phyloP scores from a whole-genome alignment of 1,140 invertebrate genomes.

The Temnothorax curvispinosus region DNA sequence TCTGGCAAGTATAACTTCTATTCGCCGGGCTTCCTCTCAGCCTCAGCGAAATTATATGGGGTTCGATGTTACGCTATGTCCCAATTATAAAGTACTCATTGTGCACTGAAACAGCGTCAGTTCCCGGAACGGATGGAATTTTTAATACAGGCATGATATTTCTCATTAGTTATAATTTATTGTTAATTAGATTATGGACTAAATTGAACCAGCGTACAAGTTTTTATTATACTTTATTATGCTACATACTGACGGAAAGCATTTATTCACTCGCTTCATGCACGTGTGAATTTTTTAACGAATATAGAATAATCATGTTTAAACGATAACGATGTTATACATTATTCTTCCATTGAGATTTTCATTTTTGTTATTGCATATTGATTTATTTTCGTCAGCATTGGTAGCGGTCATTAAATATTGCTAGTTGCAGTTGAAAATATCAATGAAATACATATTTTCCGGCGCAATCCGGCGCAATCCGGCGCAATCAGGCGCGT shows the following conservation, averaged over 20 bases:
- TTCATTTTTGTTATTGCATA: not conserved
- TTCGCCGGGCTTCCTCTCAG: conserved; percentile 27
- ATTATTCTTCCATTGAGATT: not conserved
- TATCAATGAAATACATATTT: not conserved
- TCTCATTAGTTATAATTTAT: conserved; percentile 53
- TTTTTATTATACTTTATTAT: conserved; percentile 21
- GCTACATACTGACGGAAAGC: not conserved
- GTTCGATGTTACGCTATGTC: conserved; percentile 57
- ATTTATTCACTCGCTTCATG: conserved; percentile 1
- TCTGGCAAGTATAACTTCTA: conserved; percentile 49
- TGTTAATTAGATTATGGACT: conserved; percentile 41
- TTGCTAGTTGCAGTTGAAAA: not conserved
- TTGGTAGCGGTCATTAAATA: not conserved
- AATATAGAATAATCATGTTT: not conserved
- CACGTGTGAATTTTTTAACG: not conserved
- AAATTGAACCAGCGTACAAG: conserved; percentile 35
- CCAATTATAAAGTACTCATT: conserved; percentile 62
- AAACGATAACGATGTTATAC: not conserved
- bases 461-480: not conserved
- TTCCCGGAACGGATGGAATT: conserved; percentile 46
- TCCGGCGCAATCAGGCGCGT: no score
- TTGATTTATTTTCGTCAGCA: not conserved
- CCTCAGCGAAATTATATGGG: conserved; percentile 31
- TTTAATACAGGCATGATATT: conserved; percentile 54
- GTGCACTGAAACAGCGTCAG: conserved; percentile 38